phyloP scores from a whole-genome alignment of 2,888 invertebrate species.

The Notodonta dromedarius region DNA sequence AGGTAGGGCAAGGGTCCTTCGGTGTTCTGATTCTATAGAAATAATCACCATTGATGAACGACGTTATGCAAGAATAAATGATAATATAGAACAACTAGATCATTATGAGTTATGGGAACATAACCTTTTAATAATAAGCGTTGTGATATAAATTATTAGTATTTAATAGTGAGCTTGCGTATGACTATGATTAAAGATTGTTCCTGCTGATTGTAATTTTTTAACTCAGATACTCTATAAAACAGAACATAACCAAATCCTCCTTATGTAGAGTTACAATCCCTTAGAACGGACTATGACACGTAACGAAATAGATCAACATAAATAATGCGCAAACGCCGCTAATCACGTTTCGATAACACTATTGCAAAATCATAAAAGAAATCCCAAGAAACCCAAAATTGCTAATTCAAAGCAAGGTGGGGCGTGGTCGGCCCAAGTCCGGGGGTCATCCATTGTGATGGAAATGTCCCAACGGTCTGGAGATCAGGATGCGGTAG shows the following conservation, averaged over 20 bases:
- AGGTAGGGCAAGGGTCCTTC: conserved; percentile 55
- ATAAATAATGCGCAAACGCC: not conserved
- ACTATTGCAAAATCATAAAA: not conserved
- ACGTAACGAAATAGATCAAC: too few relatives aligned
- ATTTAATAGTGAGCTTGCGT: too few relatives aligned
- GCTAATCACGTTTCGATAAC: not conserved
- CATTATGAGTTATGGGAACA: conserved; percentile 50
- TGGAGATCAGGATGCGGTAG: conserved; percentile 57
- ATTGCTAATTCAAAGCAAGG: conserved; percentile 49
- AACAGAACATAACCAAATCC: too few relatives aligned
- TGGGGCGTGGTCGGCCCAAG: conserved; percentile 53
- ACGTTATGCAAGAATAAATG: conserved; percentile 48
- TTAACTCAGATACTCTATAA: too few relatives aligned
- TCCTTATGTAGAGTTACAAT: too few relatives aligned
- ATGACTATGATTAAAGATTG: too few relatives aligned
- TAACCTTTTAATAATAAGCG: conserved; percentile 14
- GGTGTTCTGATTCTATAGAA: conserved; percentile 49
- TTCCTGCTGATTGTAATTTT: too few relatives aligned
- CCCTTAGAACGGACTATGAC: not conserved
- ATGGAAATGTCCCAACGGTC: conserved; percentile 57
- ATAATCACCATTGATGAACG: conserved; percentile 44
- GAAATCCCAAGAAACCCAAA: conserved; percentile 21
- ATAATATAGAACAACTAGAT: conserved; percentile 39
- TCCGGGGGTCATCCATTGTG: conserved; percentile 68
- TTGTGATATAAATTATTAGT: not conserved